A percentile compares a stretch with the other conserved stretches of the same genome.
phyloP scores from a whole-genome alignment of 2,113 vertebrate genomes.

The Ariopsis seemanni region DNA sequence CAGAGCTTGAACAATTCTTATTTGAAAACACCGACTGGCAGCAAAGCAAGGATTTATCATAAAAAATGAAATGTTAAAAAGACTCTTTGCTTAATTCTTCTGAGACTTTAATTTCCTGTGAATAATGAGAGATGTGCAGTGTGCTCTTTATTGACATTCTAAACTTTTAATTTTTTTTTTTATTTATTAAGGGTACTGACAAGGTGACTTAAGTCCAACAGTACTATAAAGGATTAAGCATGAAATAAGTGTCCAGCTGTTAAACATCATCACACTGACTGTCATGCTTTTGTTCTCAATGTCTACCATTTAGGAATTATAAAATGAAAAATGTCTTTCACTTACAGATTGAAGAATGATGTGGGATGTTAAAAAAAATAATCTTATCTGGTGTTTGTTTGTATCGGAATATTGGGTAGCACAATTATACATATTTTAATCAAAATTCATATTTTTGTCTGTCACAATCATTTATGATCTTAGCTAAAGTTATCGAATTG shows the following conservation, averaged over 20 bases:
- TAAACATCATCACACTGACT: background rate
- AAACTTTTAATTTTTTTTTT: background rate
- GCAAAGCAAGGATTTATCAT: background rate
- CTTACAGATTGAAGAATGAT: background rate
- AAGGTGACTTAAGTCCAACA: background rate
- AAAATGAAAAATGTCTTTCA: background rate
- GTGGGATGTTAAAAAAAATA: background rate
- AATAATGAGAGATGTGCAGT: background rate
- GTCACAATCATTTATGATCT: background rate
- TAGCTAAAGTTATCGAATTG: background rate
- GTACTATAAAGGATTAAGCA: background rate
- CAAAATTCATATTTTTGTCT: background rate
- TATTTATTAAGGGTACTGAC: background rate
- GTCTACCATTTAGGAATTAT: background rate
- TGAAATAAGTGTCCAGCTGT: background rate
- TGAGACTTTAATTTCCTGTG: background rate
- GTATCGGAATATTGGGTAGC: background rate
- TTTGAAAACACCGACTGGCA: background rate
- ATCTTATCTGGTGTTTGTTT: background rate
- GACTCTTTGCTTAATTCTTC: background rate
- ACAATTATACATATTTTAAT: background rate
- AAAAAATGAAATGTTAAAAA: background rate
- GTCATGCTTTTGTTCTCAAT: background rate
- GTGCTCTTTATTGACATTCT: background rate
- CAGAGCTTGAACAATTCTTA: background rate